Base-by-base conservation (phyloP, 35 echinoderm and acorn worm species). In the Lytechinus pictus region DNA sequence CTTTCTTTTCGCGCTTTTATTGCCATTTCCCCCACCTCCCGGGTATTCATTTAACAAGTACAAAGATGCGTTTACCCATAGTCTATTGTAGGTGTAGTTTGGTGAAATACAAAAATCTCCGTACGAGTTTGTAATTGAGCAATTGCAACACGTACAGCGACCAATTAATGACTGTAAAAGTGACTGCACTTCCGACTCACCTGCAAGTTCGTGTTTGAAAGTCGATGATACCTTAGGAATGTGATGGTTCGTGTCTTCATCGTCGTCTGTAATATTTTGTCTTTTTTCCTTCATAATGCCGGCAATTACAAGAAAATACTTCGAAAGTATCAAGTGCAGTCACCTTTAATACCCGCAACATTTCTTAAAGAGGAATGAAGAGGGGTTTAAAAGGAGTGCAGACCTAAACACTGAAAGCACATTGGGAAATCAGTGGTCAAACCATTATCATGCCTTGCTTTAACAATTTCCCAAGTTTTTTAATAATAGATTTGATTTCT, bases 111-210 rank as follows among this genome's bases (percentile, higher is more conserved):
- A n/a, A 0, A 58, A 79, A 79, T 79, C 66, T 79, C 66, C 66
- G 66, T 79, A 79, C 66, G 66, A 79, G 66, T 79, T 79, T 16
- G 66, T 79, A 79, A 79, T 79, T 79, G 66, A 79, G 66, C 66
- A 79, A 79, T 79, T 24, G 66, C 66, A 79, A 79, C 66, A 79
- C 66, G 66, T 79, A 24, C 66, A 79, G 66, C 66, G 66, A n/a
- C 66, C 66, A 79, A 79, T 79, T 79, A 79, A 79, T 24, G 66
- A 79, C 66, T 16, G n/a, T 79, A 79, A 79, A 79, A 79, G 66
- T 79, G 66, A 79, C 19, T 79, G 66, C 66, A 79, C 66, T 79
- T 79, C 66, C 66, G 66, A 79, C 66, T 79, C 16, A 79, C 66
- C 66, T 79, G 19, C 66, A 7, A 79, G 66, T 79, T 79, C 66